phyloP scores from a whole-genome alignment of 2,888 invertebrate genomes.

The Didymodactylos carnosus region DNA sequence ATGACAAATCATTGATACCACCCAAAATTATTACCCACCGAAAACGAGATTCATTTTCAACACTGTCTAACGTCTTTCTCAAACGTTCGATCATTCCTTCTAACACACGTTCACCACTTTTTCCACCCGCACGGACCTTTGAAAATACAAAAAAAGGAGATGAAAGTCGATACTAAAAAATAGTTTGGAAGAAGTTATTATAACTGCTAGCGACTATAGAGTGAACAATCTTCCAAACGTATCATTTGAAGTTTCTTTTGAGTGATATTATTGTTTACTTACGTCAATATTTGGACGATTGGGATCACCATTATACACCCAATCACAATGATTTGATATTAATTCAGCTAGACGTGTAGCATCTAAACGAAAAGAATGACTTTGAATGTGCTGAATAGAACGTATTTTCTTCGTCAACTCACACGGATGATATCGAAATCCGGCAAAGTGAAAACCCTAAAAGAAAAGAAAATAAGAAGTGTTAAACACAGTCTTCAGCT shows the following conservation, averaged over 20 bases:
- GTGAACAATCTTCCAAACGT: no score
- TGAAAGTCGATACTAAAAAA: no score
- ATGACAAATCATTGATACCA: background rate
- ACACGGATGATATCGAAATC: background rate
- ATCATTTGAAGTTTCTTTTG: no score
- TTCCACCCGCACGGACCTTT: background rate
- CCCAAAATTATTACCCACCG: background rate
- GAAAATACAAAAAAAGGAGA: background rate
- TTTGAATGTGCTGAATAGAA: no score
- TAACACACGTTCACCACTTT: background rate
- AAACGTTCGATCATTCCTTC: background rate
- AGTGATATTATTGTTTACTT: background rate
- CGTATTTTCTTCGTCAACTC: no score
- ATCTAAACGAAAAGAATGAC: no score
- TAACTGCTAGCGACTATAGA: no score
- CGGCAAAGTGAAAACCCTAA: background rate
- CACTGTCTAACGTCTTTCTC: background rate
- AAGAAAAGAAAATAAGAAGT: background rate
- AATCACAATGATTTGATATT: background rate
- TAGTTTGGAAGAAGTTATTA: no score
- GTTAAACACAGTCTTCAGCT: background rate
- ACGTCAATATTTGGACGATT: background rate
- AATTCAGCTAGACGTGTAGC: background rate
- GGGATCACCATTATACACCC: background rate
- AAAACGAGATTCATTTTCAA: background rate